These are phyloP conservation scores for Amazonetta brasiliensis DNA, from an alignment of 2,797 vertebrate species.

Conservation along the genomic window DNA sequence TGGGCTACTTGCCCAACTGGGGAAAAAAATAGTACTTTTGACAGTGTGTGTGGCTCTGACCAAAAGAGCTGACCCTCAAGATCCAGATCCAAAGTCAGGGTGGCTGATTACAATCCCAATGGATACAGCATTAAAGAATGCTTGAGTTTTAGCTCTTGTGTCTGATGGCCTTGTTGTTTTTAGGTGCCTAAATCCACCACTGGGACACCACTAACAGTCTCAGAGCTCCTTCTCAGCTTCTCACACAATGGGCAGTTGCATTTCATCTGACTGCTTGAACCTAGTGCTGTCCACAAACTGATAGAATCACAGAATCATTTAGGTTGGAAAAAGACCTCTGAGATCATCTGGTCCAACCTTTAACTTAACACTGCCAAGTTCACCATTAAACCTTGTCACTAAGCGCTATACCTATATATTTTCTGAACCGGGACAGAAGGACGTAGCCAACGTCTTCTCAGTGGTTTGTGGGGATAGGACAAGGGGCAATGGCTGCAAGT, in stretches of 20 bases:
- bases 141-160: not conserved
- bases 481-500: no score
- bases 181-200: not conserved
- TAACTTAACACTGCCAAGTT: no score
- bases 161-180: accelerated
- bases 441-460: no score
- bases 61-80: not conserved
- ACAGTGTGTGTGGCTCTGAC: not conserved
- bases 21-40: not conserved
- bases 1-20: not conserved
- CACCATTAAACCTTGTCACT: no score
- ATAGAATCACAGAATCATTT: not conserved
- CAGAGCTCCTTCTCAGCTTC: not conserved
- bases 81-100: not conserved
- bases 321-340: no score
- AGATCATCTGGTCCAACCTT: no score
- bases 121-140: not conserved
- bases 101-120: not conserved
- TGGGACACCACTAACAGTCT: not conserved
- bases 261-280: not conserved
- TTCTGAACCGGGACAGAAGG: no score
- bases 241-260: not conserved
- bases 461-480: no score
- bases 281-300: not conserved
- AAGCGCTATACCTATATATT: no score